Evolutionary conservation across 2,797 vertebrate genomes (phyloP).

Genomic region (Chiloscyllium punctatum): DNA sequence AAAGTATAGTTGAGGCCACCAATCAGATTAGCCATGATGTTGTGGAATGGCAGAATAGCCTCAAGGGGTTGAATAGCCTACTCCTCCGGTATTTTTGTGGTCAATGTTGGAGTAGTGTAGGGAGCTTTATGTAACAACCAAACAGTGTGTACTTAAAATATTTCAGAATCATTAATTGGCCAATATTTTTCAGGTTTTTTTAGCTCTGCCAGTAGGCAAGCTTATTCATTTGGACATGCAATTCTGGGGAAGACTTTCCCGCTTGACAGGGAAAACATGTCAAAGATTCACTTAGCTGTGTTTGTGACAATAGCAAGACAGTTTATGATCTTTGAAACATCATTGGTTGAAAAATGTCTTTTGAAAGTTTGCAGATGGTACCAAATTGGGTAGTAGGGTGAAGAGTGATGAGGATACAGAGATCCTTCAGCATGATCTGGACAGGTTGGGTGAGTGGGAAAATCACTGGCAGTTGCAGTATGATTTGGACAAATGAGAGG

Average conservation of each 20-base stretch:
- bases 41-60: too few relatives aligned
- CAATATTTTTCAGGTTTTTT: neutral
- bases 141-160: neutral
- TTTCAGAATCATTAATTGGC: neutral
- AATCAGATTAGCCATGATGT: too few relatives aligned
- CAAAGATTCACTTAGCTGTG: neutral
- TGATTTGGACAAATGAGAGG: too few relatives aligned
- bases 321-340: neutral
- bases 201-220: neutral
- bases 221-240: neutral
- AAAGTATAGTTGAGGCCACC: too few relatives aligned
- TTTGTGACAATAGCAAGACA: neutral
- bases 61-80: too few relatives aligned
- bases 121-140: neutral
- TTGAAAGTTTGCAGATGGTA: too few relatives aligned
- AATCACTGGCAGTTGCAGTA: too few relatives aligned
- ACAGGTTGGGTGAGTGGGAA: too few relatives aligned
- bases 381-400: too few relatives aligned
- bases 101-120: neutral
- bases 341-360: neutral
- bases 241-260: neutral
- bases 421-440: too few relatives aligned
- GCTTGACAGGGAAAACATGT: neutral
- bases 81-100: too few relatives aligned
- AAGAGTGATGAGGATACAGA: too few relatives aligned